A percentile compares a stretch with the other conserved stretches of the same genome.
Conservation (phyloP, 2,888 invertebrate species). For the Bhutanitis thaidina region DNA sequence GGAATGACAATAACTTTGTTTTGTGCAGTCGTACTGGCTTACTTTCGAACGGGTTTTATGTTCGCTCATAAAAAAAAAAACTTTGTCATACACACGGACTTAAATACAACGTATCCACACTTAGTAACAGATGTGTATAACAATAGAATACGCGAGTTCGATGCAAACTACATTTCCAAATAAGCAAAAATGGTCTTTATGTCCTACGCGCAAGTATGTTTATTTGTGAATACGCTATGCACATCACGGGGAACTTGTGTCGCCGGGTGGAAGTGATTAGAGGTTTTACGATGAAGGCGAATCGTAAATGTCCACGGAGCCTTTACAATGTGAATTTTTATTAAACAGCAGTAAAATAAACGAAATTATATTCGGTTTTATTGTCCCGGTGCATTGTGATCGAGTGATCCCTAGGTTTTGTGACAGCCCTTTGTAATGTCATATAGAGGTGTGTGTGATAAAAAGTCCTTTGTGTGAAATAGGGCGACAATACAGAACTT, state of each 20-base stretch:
- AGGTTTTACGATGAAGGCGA: conserved; percentile 25
- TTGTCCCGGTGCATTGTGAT: conserved; percentile 31
- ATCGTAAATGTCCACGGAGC: conserved; percentile 25
- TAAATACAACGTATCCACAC: conserved; percentile 21
- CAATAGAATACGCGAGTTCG: background rate
- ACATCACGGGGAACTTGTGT: background rate
- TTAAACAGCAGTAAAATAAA: conserved; percentile 41
- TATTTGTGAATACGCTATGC: background rate
- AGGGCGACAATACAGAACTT: background rate
- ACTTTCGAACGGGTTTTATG: conserved; percentile 15
- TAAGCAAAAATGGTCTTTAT: background rate
- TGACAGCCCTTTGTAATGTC: background rate
- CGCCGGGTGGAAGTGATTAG: conserved; percentile 26
- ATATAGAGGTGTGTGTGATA: background rate
- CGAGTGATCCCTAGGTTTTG: conserved; percentile 3
- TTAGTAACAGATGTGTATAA: conserved; percentile 32
- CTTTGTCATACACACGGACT: conserved; percentile 19
- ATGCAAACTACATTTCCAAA: background rate
- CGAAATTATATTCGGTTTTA: conserved; percentile 36
- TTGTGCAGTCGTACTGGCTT: background rate
- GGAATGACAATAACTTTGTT: background rate
- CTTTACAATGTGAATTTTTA: conserved; percentile 41
- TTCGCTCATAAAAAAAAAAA: conserved; percentile 24
- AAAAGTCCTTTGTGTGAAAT: background rate
- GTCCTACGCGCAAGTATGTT: background rate